Percentiles rank a stretch among this genome's conserved stretches.
Evolutionary conservation across 2,797 vertebrate genomes (phyloP).

Genomic region (Aselliscus stoliczkanus): DNA sequence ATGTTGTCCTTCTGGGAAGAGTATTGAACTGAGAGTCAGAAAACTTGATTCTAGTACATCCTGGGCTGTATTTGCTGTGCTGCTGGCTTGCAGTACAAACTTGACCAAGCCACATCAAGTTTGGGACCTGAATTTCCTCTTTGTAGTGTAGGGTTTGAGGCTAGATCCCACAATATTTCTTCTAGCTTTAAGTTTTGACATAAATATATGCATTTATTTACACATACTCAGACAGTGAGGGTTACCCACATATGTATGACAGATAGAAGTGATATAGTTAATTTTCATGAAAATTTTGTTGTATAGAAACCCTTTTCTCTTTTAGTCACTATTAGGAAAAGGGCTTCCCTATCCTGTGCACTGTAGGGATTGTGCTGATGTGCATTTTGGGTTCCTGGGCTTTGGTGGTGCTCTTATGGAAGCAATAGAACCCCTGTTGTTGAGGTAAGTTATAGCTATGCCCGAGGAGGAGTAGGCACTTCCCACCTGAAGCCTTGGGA

Average conservation of each 20-base stretch:
- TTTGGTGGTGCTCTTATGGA: not conserved
- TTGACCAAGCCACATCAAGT: not conserved
- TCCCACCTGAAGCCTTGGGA: not conserved
- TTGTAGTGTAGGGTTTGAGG: not conserved
- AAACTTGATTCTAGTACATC: not conserved
- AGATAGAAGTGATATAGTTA: not conserved
- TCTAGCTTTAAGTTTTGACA: slow-evolving; percentile 32
- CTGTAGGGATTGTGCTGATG: not conserved
- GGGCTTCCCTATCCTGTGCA: not conserved
- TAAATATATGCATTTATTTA: not conserved
- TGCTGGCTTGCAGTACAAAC: not conserved
- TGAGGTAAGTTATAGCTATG: not conserved
- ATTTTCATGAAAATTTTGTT: not conserved
- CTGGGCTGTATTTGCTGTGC: not conserved
- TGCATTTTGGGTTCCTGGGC: not conserved
- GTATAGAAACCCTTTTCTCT: not conserved
- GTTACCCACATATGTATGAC: not conserved
- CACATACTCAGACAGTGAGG: not conserved
- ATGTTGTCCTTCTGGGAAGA: not conserved
- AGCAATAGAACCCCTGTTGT: not conserved
- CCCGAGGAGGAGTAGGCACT: not conserved
- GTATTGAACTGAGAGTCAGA: not conserved
- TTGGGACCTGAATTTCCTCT: not conserved
- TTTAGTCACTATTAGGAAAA: not conserved
- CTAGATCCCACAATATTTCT: not conserved